These are phyloP conservation scores for Champsocephalus gunnari DNA, from an alignment of 2,797 vertebrate genomes.

Conservation along the genomic window DNA sequence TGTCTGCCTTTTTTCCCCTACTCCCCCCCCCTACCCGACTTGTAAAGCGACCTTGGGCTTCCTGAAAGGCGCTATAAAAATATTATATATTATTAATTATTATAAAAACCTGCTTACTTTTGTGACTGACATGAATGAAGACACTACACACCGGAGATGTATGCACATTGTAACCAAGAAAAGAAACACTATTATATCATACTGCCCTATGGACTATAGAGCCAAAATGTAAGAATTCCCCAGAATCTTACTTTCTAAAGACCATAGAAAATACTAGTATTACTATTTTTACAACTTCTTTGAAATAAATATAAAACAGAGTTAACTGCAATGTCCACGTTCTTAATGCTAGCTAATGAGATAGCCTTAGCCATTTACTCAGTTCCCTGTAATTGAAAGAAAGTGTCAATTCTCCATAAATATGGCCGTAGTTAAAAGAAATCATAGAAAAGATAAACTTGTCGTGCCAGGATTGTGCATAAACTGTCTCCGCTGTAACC, in stretches of 20 bases:
- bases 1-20: too few species aligned
- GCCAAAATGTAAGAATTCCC: not conserved
- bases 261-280: not conserved
- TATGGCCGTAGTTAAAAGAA: not conserved
- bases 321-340: not conserved
- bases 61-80: too few species aligned
- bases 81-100: too few species aligned
- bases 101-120: too few species aligned
- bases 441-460: not conserved
- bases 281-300: not conserved
- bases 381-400: conserved; percentile 2
- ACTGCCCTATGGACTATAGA: not conserved
- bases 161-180: too few species aligned
- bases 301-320: not conserved
- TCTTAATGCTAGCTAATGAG: not conserved
- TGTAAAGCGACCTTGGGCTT: too few species aligned
- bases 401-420: not conserved
- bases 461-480: too few species aligned
- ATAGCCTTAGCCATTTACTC: not conserved
- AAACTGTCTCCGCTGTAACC: not conserved
- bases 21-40: too few species aligned
- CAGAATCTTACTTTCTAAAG: not conserved
- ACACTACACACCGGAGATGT: too few species aligned
- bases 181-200: too few species aligned
- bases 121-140: too few species aligned